Evolutionary conservation across 2,113 vertebrate genomes (phyloP), one percentile per base, ranked within the genome.

Genomic region (Aptenodytes forsteri): DNA sequence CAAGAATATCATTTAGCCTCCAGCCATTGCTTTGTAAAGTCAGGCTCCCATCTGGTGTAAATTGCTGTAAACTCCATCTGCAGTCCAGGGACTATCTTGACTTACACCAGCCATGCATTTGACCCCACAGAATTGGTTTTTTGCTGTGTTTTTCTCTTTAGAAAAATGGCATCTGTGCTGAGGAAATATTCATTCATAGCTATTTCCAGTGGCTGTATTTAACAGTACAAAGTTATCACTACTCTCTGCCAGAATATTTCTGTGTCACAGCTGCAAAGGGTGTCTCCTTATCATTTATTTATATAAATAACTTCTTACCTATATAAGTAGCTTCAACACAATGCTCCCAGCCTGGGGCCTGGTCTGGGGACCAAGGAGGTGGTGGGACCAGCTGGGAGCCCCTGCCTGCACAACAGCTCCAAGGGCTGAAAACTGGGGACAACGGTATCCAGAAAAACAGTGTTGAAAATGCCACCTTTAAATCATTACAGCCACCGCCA

Each of bases 1-100:
- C 87, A 89, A 78, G 93, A 90, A 88, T 94, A 96, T 93, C 77
- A 80, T 87, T 95, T 83, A 83, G 89, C 95, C 80, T 84, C 59
- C 76, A 93, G 89, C 59, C 83, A 66, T 77, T 87, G 55, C 71
- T 95, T 96, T 93, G 93, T 89, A 79, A 91, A 91, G 56, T 79
- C 71, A 92, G 59, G 29, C 42, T 95, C 75, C 67, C 55, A 70
- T 80, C 62, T 88, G 95, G 87, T 67, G 62, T 94, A 96, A 94
- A 97, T 75, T 79, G 94, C 16, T 79, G 61, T 61, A 62, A 87
- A 77, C 89, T 92, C 71, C 58, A 46, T 77, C 72, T 91, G 18
- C 66, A 70, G 64, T 72, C 38, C 71, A 67, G 38, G 38, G 50
- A 87, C 29, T 83, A 61, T 73, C 54, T 83, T 77, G 87, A 77